Evolutionary conservation across 2,888 invertebrate species (phyloP), one percentile per base, ranked within the genome.

Genomic region (Nomada flava): DNA sequence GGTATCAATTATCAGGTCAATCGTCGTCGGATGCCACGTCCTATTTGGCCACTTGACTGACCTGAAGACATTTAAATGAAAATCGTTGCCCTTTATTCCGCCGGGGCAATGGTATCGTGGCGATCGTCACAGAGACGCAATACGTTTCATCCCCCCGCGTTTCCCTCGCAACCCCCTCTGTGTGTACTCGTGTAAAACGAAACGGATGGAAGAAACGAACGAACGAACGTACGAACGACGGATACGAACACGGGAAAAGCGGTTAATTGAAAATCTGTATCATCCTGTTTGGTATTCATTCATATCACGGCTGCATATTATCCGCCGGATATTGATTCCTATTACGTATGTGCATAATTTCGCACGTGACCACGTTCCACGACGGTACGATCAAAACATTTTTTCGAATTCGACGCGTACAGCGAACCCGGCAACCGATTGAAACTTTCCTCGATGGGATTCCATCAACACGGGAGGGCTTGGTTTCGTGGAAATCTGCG

Each of bases 1-100:
- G 71, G 85, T 88, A 88, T 88, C 88, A 84, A 85, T 88, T 86
- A 88, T 75, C 71, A 53, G 75, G 67, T 84, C 82, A 81, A 87
- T 87, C 86, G 82, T 80, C 75, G 79, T 76, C 72, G 65, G 70
- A 81, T 76, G 72, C 71, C 68, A 50, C 77, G 76, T 70, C 79
- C 83, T 79, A 83, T 82, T 83, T 83, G 83, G 78, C 79, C 83
- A 82, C 78, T 79, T 79, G 78, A 83, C 78, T 47, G 64, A 64
- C 69, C 82, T 60, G 71, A 74, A 79, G 83, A 75, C 83, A 79
- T 79, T 79, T 72, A 60, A 71, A 68, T 74, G 83, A 83, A 77
- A 82, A 83, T 82, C 69, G 72, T 67, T 59, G 65, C 72, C 83
- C 68, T 76, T 69, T 75, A 74, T 81, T 20, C 26, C n/a, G 15